phyloP scores from a whole-genome alignment of 2,888 invertebrate genomes.

The Exephanes ischioxanthus region DNA sequence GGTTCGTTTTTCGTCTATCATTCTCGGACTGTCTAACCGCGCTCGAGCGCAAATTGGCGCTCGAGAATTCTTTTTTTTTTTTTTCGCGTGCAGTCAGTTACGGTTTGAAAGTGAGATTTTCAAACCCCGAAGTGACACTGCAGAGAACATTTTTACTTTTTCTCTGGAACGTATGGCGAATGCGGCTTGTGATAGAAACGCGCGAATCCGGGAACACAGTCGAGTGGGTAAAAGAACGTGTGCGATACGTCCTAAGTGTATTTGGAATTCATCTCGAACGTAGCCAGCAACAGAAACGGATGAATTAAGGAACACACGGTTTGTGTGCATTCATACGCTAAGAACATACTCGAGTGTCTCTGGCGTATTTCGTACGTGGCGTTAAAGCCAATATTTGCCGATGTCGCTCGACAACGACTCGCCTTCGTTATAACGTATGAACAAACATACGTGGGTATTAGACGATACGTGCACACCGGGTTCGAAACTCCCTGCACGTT shows the following conservation, averaged over 20 bases:
- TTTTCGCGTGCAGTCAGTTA: background rate
- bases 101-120: background rate
- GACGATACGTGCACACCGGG: conserved; percentile 51
- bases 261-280: background rate
- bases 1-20: conserved; percentile 53
- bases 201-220: background rate
- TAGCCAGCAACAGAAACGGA: background rate
- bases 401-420: background rate
- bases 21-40: conserved; percentile 31
- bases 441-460: conserved; percentile 52
- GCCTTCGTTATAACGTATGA: conserved; percentile 16
- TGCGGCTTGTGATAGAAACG: background rate
- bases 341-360: background rate
- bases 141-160: background rate
- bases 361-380: background rate
- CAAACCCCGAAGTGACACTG: background rate
- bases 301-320: background rate
- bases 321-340: background rate
- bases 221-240: background rate
- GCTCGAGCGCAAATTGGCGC: background rate
- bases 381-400: conserved; percentile 4
- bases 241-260: background rate
- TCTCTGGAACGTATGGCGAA: background rate
- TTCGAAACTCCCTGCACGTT: conserved; percentile 33
- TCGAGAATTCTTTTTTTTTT: background rate